Conservation (phyloP, 2,797 vertebrate species). For the Propithecus deckenii region DNA sequence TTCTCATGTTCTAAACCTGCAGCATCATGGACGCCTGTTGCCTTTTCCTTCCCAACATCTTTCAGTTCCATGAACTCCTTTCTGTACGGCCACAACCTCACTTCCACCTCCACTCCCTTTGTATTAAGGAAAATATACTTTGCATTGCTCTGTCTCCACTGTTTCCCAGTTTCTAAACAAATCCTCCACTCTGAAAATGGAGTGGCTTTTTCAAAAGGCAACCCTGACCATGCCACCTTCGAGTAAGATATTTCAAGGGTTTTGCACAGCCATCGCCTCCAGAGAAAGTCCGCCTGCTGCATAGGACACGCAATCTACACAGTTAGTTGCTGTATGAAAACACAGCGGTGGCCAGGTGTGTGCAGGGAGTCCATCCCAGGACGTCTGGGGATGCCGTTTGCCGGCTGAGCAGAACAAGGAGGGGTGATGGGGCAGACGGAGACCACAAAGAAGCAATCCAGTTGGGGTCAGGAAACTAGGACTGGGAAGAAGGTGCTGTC, state of each 20-base stretch:
- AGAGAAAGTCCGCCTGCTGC: too few species aligned
- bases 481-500: neutral
- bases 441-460: neutral
- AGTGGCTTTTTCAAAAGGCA: neutral
- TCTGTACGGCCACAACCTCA: neutral
- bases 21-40: neutral
- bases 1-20: neutral
- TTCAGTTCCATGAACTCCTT: neutral
- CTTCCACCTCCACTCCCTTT: neutral
- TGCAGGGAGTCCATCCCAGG: too few species aligned
- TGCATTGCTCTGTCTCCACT: neutral
- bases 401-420: neutral
- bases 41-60: neutral
- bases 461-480: neutral
- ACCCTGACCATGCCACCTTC: neutral
- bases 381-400: neutral
- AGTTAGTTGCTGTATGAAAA: neutral
- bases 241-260: neutral
- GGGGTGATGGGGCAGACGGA: too few species aligned
- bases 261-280: too few species aligned
- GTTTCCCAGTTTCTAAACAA: too few species aligned
- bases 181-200: neutral
- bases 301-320: rapidly evolving
- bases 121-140: neutral
- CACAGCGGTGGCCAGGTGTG: neutral